Evolutionary conservation across 2,797 vertebrate genomes (phyloP), one percentile per base, ranked within the genome.

Genomic region (Sebastes diploproa): DNA sequence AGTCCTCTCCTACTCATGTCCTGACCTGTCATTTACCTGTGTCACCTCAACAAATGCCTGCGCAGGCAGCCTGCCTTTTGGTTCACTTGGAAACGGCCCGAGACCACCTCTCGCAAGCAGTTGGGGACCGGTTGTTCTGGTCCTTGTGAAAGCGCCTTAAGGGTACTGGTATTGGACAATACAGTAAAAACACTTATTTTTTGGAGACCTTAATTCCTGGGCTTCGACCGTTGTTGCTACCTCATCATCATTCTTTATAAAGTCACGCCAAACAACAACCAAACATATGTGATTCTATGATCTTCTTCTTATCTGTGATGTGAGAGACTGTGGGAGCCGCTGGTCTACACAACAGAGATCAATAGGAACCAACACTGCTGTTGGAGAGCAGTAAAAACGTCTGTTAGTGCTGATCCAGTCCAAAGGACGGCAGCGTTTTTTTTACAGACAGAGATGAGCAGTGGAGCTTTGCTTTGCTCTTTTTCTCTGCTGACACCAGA

Each of bases 401-500:
- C 77, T 65, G 59, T 72, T 50, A 4, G 64, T 76, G 81, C 76
- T 84, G 85, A 84, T 77, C 3, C 5, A 36, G 42, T 59, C 84
- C 75, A 71, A 71, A 86, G 63, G 86, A 84, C 81, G 74, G 78
- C 80, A 66, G 77, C 4, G 4, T 72, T 68, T 78, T 38, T 38
- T 38, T 27, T 29, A 46, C 22, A 65, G 32, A 55, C 27, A 8
- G 8, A 56, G 50, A 50, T 0, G 11, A 36, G 73, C 72, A 36
- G 32, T 8, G 34, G 16, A 52, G 77, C 67, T 74, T 65, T 13
- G 77, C 61, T 69, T 25, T 72, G 76, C 78, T 80, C 12, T 82
- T 79, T 56, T 23, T 23, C 83, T 78, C 36, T 78, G 63, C 78
- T 18, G 74, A 88, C 91, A 88, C 56, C 88, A 93, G 91, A 89